These are phyloP conservation scores for Proisotoma minuta DNA, from an alignment of 2,888 invertebrate species.

Conservation along the genomic window DNA sequence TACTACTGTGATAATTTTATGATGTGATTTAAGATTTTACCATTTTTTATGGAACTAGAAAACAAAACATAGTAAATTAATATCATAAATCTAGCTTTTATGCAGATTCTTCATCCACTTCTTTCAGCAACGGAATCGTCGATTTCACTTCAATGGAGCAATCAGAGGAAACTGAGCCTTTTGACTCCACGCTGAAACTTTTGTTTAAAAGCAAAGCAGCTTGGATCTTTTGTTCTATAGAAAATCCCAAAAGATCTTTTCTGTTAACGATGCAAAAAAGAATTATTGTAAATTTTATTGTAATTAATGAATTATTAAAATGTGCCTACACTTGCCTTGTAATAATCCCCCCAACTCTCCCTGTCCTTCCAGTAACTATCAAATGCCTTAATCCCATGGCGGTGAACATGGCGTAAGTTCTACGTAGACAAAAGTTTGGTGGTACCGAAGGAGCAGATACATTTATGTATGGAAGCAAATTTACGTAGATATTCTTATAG, in stretches of 20 bases:
- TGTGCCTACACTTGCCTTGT: slow-evolving; percentile 35
- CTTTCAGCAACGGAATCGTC: neutral
- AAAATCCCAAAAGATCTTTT: slow-evolving; percentile 53
- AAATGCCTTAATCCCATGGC: slow-evolving; percentile 53
- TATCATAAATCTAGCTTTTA: too few relatives aligned
- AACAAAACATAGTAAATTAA: too few relatives aligned
- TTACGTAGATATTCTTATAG: slow-evolving; percentile 35
- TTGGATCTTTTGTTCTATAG: slow-evolving; percentile 50
- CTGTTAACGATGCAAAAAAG: too few relatives aligned
- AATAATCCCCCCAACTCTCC: slow-evolving; percentile 52
- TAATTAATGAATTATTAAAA: neutral
- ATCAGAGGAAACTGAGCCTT: neutral
- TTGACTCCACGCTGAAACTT: neutral
- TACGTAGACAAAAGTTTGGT: slow-evolving; percentile 51
- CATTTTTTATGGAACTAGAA: too few relatives aligned
- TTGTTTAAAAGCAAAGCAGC: slow-evolving; percentile 15
- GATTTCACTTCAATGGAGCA: neutral
- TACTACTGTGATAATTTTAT: too few relatives aligned
- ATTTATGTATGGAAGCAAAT: slow-evolving; percentile 50
- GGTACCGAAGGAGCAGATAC: slow-evolving; percentile 51
- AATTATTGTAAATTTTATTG: too few relatives aligned
- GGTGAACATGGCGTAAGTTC: slow-evolving; percentile 52
- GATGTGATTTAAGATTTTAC: too few relatives aligned
- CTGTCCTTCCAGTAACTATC: slow-evolving; percentile 50
- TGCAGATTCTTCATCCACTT: neutral